Evolutionary conservation across 1,140 invertebrate species (phyloP), one percentile per base, ranked within the genome.

Genomic region (Capitella teleta): DNA sequence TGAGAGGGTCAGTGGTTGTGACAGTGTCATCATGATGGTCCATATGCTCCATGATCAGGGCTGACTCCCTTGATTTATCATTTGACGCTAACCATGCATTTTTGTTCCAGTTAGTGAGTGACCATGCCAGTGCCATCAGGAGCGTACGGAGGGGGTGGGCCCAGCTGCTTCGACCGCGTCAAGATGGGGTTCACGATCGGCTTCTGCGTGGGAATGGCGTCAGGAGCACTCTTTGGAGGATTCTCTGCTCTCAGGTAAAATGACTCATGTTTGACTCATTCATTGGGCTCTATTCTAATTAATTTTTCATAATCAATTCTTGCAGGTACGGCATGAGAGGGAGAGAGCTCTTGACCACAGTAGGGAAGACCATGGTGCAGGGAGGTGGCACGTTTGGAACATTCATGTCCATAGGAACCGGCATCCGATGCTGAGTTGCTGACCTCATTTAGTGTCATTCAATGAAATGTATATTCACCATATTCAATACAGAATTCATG

Each of bases 301-400:
- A 8, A 42, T 12, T 42, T 19, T 2, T 26, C 25, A 28, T 26
- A 32, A n/a, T 42, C 32, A 24, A 36, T 49, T 46, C 30, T 75
- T 76, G 49, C 62, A 94, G 91, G 76, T 85, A 85, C 70, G 92
- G 93, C 47, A 70, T 92, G 21, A 78, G 93, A 69, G 92, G 93
- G 16, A 75, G 83, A 61, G 91, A 97, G 74, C 70, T 97, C 38
- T 79, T 96, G 34, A 85, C 87, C 67, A 90, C 82, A 58, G 86
- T 96, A 48, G 92, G 90, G 34, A 97, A 95, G 80, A 83, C 86
- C 5, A 96, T 96, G 91, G 45, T 95, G 34, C 91, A 96, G 78
- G 88, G 89, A 56, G 93, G 91, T 47, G 91, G 89, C 45, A 95
- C 90, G 37, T 97, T 97, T 74, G 92, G 92, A 24, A 93, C 88